phyloP scores from a whole-genome alignment of 2,888 invertebrate species.

The Hirudinaria manillensis region DNA sequence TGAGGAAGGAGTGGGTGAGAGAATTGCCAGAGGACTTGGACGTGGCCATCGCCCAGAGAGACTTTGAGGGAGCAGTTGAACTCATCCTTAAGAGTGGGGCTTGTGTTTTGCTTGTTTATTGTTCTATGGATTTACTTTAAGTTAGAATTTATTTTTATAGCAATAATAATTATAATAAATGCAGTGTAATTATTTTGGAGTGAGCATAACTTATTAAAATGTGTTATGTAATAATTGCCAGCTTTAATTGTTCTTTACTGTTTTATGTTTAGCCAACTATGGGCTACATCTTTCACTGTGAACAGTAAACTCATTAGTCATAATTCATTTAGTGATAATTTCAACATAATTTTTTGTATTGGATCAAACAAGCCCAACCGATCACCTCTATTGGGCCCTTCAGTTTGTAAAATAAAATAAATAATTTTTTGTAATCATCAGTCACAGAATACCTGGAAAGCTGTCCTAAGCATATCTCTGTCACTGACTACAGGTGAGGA shows the following conservation, averaged over 20 bases:
- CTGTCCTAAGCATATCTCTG: conserved; percentile 48
- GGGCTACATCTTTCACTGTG: no score
- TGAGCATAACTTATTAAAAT: no score
- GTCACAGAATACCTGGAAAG: conserved; percentile 48
- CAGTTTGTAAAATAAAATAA: no score
- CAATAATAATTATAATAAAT: neutral
- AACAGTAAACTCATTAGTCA: neutral
- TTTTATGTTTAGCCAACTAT: no score
- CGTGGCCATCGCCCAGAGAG: conserved; percentile 86
- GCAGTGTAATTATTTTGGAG: no score
- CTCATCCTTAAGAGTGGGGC: conserved; percentile 65
- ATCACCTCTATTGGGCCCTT: no score
- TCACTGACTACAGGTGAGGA: conserved; percentile 50
- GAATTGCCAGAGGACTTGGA: conserved; percentile 90
- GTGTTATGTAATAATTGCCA: no score
- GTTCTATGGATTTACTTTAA: neutral
- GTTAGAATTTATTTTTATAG: neutral
- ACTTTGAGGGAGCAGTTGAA: conserved; percentile 84
- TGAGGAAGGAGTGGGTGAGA: conserved; percentile 65
- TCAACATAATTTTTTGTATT: no score
- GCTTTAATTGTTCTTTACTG: no score
- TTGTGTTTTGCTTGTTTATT: neutral
- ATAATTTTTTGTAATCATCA: conserved; percentile 38
- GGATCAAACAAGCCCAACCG: no score
- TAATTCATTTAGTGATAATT: neutral